Evolutionary conservation across 1,140 invertebrate species (phyloP), one percentile per base, ranked within the genome.

Genomic region (Drosophila novamexicana): DNA sequence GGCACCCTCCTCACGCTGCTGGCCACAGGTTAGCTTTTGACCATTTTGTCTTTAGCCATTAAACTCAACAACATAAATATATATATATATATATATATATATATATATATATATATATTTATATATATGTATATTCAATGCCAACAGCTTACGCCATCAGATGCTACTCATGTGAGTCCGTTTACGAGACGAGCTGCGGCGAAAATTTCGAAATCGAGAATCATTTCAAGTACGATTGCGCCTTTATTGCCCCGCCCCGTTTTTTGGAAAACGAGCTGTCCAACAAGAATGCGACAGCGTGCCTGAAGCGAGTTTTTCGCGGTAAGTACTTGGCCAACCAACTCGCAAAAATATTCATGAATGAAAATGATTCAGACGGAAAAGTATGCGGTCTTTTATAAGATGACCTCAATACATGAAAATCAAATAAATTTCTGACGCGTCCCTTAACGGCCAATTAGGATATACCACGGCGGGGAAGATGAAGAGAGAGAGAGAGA

Each of bases 111-210:
- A 39, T 59, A 74, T 78, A 36, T 34, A 18, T 59, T 52, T 56
- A 40, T 42, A 7, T 32, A 39, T 70, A 6, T 32, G 37, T 44
- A 39, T 59, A 74, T 78, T 78, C 79, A 86, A 88, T 88, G 83
- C 76, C 84, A 88, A 77, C 61, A 91, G 90, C 78, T 70, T 79
- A 73, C 58, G 86, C 86, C 75, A 91, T 91, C 67, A 79, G 77
- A 59, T 91, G 90, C 69, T 91, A 83, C 32, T 69, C 84, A 68
- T 91, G 90, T 61, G 90, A 91, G 63, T 91, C 90, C 18, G 77
- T 79, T 42, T 91, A 90, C 56, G 83, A 91, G 53, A 18, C 63
- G 6, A 75, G 66, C 37, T 91, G 90, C 37, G 90, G 78, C 40
- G 90, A 91, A 53, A 72, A 91, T 53, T 91, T 91, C 53, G 75